phyloP scores from a whole-genome alignment of 2,888 invertebrate genomes.

The Magallana nippona region DNA sequence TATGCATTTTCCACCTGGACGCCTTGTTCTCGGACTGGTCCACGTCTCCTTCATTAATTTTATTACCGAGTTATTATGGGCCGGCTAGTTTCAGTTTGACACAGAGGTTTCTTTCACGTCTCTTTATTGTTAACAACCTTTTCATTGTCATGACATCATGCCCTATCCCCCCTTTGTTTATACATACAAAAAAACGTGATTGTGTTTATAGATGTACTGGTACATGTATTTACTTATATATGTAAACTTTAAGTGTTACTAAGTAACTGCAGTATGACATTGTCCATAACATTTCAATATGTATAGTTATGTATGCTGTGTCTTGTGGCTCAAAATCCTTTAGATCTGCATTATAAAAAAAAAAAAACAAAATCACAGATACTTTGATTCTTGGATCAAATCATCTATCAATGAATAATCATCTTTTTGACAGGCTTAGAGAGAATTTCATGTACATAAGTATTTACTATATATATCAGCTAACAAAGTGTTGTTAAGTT shows the following conservation, averaged over 20 bases:
- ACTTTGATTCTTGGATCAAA: neutral
- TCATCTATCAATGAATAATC: neutral
- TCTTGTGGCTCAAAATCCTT: neutral
- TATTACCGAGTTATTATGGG: constrained; percentile 2
- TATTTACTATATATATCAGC: no score
- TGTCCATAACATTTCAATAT: no score
- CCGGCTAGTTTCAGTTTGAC: neutral
- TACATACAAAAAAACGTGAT: neutral
- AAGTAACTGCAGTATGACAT: no score
- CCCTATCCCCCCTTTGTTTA: neutral
- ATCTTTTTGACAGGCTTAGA: neutral
- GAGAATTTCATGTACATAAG: neutral
- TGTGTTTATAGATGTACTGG: neutral
- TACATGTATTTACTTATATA: neutral
- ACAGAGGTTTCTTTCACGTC: neutral
- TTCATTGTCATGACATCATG: neutral
- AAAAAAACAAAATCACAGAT: no score
- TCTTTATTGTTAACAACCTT: neutral
- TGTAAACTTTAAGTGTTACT: no score
- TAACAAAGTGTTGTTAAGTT: no score
- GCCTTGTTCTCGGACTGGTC: constrained; percentile 5
- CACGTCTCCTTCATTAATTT: neutral
- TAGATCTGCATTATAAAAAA: neutral
- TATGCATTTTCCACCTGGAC: constrained; percentile 4
- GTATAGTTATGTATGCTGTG: no score